Evolutionary conservation across 2,113 vertebrate species (phyloP), one percentile per base, ranked within the genome.

Genomic region (Emydocephalus ijimae): DNA sequence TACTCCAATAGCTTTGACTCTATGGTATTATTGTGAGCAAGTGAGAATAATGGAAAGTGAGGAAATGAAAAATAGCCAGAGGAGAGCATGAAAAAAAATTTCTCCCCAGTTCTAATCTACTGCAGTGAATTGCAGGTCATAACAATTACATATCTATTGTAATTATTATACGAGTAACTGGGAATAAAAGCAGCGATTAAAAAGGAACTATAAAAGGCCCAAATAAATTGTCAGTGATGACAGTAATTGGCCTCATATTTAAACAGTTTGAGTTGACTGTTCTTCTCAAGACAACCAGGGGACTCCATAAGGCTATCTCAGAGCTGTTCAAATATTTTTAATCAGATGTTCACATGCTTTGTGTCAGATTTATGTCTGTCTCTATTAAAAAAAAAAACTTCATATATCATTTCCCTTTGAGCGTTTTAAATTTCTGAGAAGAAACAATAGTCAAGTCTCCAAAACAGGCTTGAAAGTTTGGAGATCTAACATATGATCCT

Each of bases 201-300:
- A 59, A 89, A 89, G 54, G 55, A 89, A 59, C 55, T 39, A 43
- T 59, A 54, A 89, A 18, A 26, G 55, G 43, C 9, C 23, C 26
- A 52, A 52, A 87, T 50, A 92, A 34, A 18, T 54, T 14, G 23
- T 34, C 18, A 95, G 89, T 81, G 94, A 92, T 92, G 94, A 90
- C 94, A 85, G 95, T 95, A 89, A 91, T 7, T 89, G 93, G 95
- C 34, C 54, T 92, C 23, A 39, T 69, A 69, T 69, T 69, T 69
- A 69, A 29, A 69, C 64, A 69, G 26, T 34, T 34, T 69, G 64
- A 69, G 64, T 69, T 69, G 64, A 69, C 34, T 34, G 29, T 34
- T 69, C 64, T 69, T 69, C 29, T 34, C 64, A 69, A 69, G 29
- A 61, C 34, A 45, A 14, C 5, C 2, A 89, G 55, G 34, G 45